Conservation (phyloP, 2,113 vertebrate genomes). For the Rhinogobius similis region DNA sequence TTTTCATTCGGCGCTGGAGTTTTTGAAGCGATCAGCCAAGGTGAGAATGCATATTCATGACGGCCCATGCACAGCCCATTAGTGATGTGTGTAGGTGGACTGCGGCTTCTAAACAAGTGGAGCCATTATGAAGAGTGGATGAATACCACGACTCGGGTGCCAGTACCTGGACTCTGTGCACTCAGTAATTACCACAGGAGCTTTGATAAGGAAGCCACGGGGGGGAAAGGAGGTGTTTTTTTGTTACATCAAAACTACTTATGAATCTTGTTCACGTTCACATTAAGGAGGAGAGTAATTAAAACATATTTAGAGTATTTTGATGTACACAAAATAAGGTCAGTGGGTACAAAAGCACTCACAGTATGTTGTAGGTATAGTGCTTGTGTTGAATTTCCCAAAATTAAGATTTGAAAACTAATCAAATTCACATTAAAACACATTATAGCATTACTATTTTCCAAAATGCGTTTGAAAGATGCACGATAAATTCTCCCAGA, state of each 20-base stretch:
- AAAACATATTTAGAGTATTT: constrained; percentile 10
- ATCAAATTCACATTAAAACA: background rate
- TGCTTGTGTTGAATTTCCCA: no score
- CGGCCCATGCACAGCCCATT: constrained; percentile 53
- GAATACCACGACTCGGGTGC: constrained; percentile 45
- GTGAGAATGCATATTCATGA: constrained; percentile 68
- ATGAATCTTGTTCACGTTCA: constrained; percentile 25
- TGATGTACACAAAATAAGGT: background rate
- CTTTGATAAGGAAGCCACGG: constrained; percentile 52
- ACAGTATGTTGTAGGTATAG: no score
- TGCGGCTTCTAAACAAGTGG: constrained; percentile 51
- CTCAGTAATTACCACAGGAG: constrained; percentile 53
- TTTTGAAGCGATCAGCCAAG: constrained; percentile 56
- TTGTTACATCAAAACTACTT: constrained; percentile 19
- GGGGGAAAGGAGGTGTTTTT: constrained; percentile 41
- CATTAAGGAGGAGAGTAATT: constrained; percentile 24
- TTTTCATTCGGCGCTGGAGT: constrained; percentile 51
- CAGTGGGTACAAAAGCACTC: background rate
- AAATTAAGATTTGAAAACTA: no score
- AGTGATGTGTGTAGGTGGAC: constrained; percentile 61
- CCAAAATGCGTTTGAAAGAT: no score
- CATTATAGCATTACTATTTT: background rate
- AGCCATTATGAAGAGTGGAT: constrained; percentile 49
- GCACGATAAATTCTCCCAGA: no score
- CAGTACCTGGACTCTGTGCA: constrained; percentile 51